Base-by-base conservation (phyloP, 2,113 vertebrate genomes). In the Caretta caretta region DNA sequence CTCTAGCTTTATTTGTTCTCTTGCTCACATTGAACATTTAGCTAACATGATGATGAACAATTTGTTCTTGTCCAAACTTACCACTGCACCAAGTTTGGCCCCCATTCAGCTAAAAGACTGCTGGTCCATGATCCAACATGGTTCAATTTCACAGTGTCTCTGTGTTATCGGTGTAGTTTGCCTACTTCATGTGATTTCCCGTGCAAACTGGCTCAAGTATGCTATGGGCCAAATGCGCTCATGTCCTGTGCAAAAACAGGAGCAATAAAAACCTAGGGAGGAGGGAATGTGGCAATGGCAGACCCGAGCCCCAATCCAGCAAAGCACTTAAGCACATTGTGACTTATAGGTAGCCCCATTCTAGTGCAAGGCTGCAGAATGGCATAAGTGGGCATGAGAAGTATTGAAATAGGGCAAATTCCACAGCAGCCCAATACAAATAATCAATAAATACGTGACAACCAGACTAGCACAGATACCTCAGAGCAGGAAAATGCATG, bases 361-460 rank as follows among this genome's bases (percentile, higher is more conserved):
- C 0, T 48, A 46, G 42, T 78, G 57, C 25, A 6, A 38, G 53
- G 38, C 53, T 80, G 38, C 51, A 83, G 56, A 82, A 87, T 5
- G 69, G 51, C 24, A 83, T 87, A 75, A 91, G 93, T 88, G 27
- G 31, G 4, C 48, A 62, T 35, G 20, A 54, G 42, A 42, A 48
- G 16, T 87, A 25, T 31, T 57, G 53, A 78, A 87, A 29, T 13
- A 38, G 24, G 6, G 24, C 4, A 35, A 84, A 95, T 95, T 90
- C 92, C 86, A 88, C 84, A 57, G 79, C 35, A 95, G 91, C 91
- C 87, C 50, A 38, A 80, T 82, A 88, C 92, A 87, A 91, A 83
- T 62, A 92, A 96, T 76, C 59, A 76, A 35, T 76, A 38, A 48
- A 84, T 80, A 29, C 13, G 12, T 13, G 90, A 79, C 0, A 0